Percentiles rank a stretch among this genome's conserved stretches.
Evolutionary conservation across 2,113 vertebrate genomes (phyloP).

Genomic region (Pica pica): DNA sequence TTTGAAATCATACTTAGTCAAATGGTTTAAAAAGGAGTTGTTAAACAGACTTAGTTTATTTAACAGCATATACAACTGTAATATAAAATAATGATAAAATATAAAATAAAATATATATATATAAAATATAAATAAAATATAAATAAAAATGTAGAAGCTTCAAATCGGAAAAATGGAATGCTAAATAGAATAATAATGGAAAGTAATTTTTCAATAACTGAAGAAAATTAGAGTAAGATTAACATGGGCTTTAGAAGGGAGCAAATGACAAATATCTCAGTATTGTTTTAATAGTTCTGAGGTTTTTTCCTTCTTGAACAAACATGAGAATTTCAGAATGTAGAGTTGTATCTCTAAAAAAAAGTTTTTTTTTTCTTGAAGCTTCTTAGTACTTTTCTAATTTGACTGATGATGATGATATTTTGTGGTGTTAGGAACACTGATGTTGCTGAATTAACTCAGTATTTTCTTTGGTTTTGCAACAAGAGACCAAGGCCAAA

Average conservation of each 20-base stretch:
- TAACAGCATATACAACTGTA: neutral
- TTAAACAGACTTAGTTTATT: neutral
- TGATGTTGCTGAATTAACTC: neutral
- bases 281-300: neutral
- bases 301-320: neutral
- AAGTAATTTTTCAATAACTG: neutral
- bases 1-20: neutral
- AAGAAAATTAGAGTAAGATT: neutral
- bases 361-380: neutral
- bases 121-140: no score
- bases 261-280: neutral
- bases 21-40: neutral
- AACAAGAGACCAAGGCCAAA: neutral
- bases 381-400: neutral
- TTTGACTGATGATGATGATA: neutral
- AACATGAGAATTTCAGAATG: neutral
- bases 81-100: neutral
- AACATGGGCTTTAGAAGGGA: neutral
- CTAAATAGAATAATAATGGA: neutral
- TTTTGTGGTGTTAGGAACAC: rapidly evolving
- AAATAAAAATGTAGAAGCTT: neutral
- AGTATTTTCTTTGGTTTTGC: neutral
- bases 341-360: neutral
- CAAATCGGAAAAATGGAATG: neutral
- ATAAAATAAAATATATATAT: no score